Evolutionary conservation across 2,113 vertebrate species (phyloP), one percentile per base, ranked within the genome.

Genomic region (Monopterus albus): DNA sequence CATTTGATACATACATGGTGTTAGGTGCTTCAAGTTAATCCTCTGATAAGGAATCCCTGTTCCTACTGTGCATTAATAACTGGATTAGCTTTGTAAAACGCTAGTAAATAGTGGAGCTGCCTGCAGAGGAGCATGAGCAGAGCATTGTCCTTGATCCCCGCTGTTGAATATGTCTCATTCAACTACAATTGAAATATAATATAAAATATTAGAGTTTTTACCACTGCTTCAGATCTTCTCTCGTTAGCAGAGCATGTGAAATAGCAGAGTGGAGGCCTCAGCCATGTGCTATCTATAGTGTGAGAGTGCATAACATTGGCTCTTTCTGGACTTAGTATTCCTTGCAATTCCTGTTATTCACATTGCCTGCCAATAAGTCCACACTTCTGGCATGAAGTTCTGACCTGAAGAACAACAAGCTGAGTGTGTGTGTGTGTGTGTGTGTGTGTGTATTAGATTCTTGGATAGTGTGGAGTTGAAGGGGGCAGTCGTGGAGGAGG

Each of bases 31-130:
- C 20, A 62, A 57, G 63, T 53, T 83, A 88, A 87, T 83, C 81
- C 78, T 75, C 55, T 78, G 86, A 91, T 88, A 86, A 78, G 60
- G 63, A 78, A 73, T 81, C 72, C 65, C 59, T 17, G 63, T 47
- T 52, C 56, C 84, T 75, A 59, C 87, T 87, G 80, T 75, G 81
- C 78, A 81, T 78, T 72, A 86, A 80, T 80, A 73, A 77, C 52
- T 47, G 56, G 77, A 84, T 82, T 88, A 78, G 45, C 38, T 33
- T 70, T 68, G 77, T 67, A 50, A 82, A 87, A 72, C 51, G 72
- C 9, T 58, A 15, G 58, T 76, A 78, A 84, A 79, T 75, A 76
- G 63, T 10, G 8, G 23, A 58, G 60, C 36, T 29, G 59, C 64
- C 45, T 63, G 65, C 28, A 38, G 10, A 17, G 39, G 57, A 40